Evolutionary conservation across 2,113 vertebrate genomes (phyloP).

Genomic region (Anhinga anhinga): DNA sequence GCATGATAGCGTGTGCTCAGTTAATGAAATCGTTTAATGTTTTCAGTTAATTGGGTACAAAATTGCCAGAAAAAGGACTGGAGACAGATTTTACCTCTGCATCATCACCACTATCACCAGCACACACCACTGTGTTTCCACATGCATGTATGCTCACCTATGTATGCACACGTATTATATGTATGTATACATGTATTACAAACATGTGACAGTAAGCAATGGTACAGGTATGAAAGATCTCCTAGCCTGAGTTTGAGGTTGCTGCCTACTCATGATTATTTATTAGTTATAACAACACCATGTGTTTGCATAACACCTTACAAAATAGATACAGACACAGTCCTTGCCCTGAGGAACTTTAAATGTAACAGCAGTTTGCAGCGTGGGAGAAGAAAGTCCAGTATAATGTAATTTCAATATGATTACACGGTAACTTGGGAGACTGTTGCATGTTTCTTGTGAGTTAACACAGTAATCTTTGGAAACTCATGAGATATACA

Average conservation of each 20-base stretch:
- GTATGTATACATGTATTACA: no score
- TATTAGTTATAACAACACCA: conserved; percentile 4
- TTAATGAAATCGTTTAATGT: background rate
- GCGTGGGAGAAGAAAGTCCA: conserved; percentile 15
- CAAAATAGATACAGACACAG: conserved; percentile 15
- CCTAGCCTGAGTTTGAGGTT: background rate
- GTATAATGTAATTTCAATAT: background rate
- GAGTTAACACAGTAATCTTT: background rate
- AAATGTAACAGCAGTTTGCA: background rate
- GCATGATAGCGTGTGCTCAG: background rate
- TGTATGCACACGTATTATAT: no score
- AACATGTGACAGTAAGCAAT: background rate
- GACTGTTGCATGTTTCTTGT: background rate
- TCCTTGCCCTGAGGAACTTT: conserved; percentile 25
- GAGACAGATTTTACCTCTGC: background rate
- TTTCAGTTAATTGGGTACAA: conserved; percentile 8
- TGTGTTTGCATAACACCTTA: conserved; percentile 40
- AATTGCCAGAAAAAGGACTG: background rate
- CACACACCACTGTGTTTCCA: background rate
- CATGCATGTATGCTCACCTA: background rate
- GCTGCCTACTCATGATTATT: conserved; percentile 10
- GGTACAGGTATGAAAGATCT: background rate
- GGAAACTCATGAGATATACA: background rate
- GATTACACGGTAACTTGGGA: background rate
- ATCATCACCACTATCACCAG: background rate